Evolutionary conservation across 2,888 invertebrate genomes (phyloP), one percentile per base, ranked within the genome.

Genomic region (Erebia ligea): DNA sequence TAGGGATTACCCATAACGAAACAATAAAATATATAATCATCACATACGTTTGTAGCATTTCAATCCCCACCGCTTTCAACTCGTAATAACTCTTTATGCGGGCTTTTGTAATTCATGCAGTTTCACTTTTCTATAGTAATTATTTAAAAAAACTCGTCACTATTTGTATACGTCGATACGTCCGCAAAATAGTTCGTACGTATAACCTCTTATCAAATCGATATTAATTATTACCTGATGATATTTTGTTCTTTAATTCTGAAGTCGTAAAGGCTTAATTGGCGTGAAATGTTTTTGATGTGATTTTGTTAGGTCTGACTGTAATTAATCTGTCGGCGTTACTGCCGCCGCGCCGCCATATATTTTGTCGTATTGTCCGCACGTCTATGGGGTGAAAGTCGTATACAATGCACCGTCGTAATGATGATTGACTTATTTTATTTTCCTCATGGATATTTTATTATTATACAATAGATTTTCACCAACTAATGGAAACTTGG

Each of bases 271-370:
- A 48, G 63, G 34, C 40, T 48, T 19, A 42, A 21, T 65, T 52
- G 66, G 73, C 50, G 54, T 73, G 71, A 54, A 62, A 61, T 52
- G 21, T 52, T 71, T 58, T 25, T 56, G n/a, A n/a, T n/a, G 25
- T 62, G 8, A 17, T 48, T 50, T 57, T n/a, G 34, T 64, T 45
- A 40, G 19, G 8, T 42, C 15, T 57, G 80, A 79, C 76, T 70
- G 78, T 79, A 82, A 85, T 85, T 84, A 84, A 79, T 80, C 76
- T 71, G 71, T 66, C 74, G 72, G 72, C 58, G 59, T 71, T 65
- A 69, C 58, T 67, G 63, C 17, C 25, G 25, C 61, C 48, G 57
- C 25, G 25, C 61, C 48, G 57, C 48, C 54, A 67, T 67, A 52
- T 64, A 65, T 68, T 71, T 66, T 68, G 62, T 40, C 52, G 40